phyloP scores from a whole-genome alignment of 2,888 invertebrate species.

The Lasioglossum lativentre region DNA sequence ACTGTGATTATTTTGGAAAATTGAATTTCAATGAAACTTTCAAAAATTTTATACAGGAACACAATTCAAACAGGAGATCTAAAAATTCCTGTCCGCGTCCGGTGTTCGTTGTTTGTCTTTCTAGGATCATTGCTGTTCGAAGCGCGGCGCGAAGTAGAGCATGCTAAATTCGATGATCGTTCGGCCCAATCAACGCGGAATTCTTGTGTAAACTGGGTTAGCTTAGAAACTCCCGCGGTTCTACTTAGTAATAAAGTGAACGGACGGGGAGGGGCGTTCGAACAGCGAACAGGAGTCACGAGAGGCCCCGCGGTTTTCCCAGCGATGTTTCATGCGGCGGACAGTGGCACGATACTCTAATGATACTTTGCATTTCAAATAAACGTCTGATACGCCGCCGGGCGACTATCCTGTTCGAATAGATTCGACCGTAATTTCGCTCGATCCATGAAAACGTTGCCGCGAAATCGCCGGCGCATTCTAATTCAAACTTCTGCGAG shows the following conservation, averaged over 20 bases:
- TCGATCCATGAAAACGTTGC: background rate
- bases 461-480: background rate
- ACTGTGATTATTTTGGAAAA: no score
- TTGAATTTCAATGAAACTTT: no score
- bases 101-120: constrained; percentile 1
- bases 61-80: no score
- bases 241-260: constrained; percentile 16
- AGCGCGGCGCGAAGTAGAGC: constrained; percentile 25
- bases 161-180: constrained; percentile 45
- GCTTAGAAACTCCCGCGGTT: constrained; percentile 34
- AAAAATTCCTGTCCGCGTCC: background rate
- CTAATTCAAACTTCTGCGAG: background rate
- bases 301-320: constrained; percentile 1
- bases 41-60: no score
- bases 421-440: background rate
- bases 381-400: constrained; percentile 10
- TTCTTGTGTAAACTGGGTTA: constrained; percentile 52
- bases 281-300: constrained; percentile 18
- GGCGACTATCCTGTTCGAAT: background rate
- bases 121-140: constrained; percentile 13
- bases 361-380: constrained; percentile 32
- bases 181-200: constrained; percentile 41
- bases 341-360: background rate
- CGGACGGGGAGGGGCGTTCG: background rate
- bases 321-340: background rate